Base-by-base conservation (phyloP, 2,888 invertebrate species). In the Stenotaenia linearis region DNA sequence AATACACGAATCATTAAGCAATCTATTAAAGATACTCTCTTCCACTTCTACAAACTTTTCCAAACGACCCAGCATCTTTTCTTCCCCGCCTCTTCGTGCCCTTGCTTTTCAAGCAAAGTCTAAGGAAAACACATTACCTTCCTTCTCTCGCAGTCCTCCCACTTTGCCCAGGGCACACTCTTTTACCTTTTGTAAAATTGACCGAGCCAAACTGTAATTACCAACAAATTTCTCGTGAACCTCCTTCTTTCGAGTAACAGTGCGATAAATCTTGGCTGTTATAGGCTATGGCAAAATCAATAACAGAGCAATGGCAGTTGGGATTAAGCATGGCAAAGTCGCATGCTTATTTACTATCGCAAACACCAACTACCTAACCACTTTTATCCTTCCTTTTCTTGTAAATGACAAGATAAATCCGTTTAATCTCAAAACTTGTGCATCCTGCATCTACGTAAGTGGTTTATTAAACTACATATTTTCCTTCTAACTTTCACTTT, bases 1-100 rank as follows among this genome's bases (percentile, higher is more conserved):
- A 56, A 56, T 56, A 56, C 56, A 56, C 56, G 56, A 56, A 56
- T 56, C 56, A 56, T 56, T 56, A 56, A 56, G 56, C 56, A 56
- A 56, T 56, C 56, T 56, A 56, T 56, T 56, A 56, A 56, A 56
- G 56, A 56, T 56, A 56, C 56, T 56, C 56, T 56, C 56, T 23
- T 56, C 18, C 56, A 56, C 56, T 56, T 56, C 56, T 56, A 56
- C 56, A 56, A 56, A 56, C 56, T 56, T 56, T 56, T 56, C 56
- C 56, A 56, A 56, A 56, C 56, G 56, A 56, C 56, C 56, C 56
- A 56, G 18, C 56, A 56, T 56, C 56, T 56, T 56, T 56, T 56
- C 23, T 18, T 37, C 21, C 18, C 56, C 56, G 56, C 56, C 56
- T 56, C 56, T 23, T 56, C 56, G 18, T 56, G 56, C 56, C 56